Base-by-base conservation (phyloP, 2,113 vertebrate species). In the Apodemus sylvaticus region DNA sequence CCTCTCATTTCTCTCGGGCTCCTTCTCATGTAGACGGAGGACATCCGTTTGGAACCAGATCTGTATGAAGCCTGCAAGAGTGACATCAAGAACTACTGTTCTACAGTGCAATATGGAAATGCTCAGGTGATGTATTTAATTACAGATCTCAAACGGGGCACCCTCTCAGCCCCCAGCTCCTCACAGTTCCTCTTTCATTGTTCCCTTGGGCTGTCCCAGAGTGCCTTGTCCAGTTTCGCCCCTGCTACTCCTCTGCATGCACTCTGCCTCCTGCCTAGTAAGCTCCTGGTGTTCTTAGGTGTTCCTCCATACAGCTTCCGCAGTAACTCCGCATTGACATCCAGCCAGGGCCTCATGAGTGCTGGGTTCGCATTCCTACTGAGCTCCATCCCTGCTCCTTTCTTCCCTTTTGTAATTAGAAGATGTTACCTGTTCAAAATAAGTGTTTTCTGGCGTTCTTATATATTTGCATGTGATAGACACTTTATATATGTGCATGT, bases 21-120 rank as follows among this genome's bases (percentile, higher is more conserved):
- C 36, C 45, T 85, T 91, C 92, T 97, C 95, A 2, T 97, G 53
- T 97, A 99, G 99, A 99, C 99, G 0, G 99, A 99, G 95, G 99
- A 99, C 97, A 99, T 99, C 96, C 99, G 99, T 0, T 98, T 99
- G 93, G 99, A 99, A 91, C 99, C 99, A 36, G 99, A 99, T 48
- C 98, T 99, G 16, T 99, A 99, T 11, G 99, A 99, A 94, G 99
- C 99, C 87, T 99, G 99, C 94, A 99, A 99, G 98, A 98, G 98
- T 92, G 99, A 99, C 98, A 99, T 99, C 97, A 98, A 97, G 94
- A 98, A 97, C 93, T 98, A 99, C 97, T 99, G 99, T 97, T 99
- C 99, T 85, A 98, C 99, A 0, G 98, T 99, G 83, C 99, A 99
- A 51, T 99, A 99, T 42, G 99, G 99, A 62, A 99, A 99, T 53